A percentile compares a stretch with the other conserved stretches of the same genome.
Evolutionary conservation across 1,140 invertebrate species (phyloP).

Genomic region (Stratiolaelaps scimitus): DNA sequence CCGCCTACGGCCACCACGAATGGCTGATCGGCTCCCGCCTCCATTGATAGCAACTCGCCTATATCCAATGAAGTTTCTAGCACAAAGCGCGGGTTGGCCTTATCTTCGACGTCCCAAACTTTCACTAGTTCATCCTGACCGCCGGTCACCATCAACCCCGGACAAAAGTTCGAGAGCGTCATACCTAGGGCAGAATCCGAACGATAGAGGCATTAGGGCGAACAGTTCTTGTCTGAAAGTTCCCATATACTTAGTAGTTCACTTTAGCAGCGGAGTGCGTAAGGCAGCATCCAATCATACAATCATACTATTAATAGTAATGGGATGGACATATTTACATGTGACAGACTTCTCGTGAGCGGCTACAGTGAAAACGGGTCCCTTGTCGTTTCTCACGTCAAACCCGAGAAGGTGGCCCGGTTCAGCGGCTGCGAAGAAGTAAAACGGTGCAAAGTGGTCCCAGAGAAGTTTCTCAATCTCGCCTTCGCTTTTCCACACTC

Average conservation of each 20-base stretch:
- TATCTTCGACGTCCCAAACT: slow-evolving; percentile 56
- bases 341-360: slow-evolving; percentile 70
- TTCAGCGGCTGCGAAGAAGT: slow-evolving; percentile 63
- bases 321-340: slow-evolving; percentile 40
- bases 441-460: slow-evolving; percentile 59
- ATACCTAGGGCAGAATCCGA: slow-evolving; percentile 42
- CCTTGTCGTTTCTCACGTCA: slow-evolving; percentile 55
- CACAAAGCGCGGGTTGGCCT: slow-evolving; percentile 41
- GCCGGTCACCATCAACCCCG: slow-evolving; percentile 56
- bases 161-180: slow-evolving; percentile 52
- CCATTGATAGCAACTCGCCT: slow-evolving; percentile 49
- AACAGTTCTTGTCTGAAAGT: neutral
- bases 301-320: too few species aligned
- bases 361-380: slow-evolving; percentile 60
- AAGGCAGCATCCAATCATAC: too few species aligned
- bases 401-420: slow-evolving; percentile 63
- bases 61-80: slow-evolving; percentile 39
- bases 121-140: slow-evolving; percentile 60
- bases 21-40: slow-evolving; percentile 62
- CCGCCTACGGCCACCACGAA: slow-evolving; percentile 66
- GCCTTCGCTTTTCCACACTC: slow-evolving; percentile 56
- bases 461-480: slow-evolving; percentile 81
- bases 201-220: slow-evolving; percentile 4
- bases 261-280: too few species aligned
- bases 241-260: too few species aligned